These are phyloP conservation scores for Holcopasites calliopsidis DNA, from an alignment of 1,140 invertebrate genomes.

Conservation along the genomic window DNA sequence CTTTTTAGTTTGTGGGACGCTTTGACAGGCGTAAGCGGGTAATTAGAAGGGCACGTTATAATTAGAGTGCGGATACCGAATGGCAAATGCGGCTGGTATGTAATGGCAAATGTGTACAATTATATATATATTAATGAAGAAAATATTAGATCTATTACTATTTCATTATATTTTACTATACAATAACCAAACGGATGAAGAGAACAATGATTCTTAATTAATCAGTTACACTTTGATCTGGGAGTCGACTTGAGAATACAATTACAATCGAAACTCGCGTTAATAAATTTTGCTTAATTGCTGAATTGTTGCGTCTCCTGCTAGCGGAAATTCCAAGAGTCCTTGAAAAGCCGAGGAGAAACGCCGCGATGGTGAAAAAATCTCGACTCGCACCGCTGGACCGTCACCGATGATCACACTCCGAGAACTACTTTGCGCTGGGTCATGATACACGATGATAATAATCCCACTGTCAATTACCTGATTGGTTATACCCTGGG, in stretches of 20 bases:
- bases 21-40: background rate
- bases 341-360: slow-evolving; percentile 51
- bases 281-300: slow-evolving; percentile 26
- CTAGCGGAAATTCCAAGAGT: slow-evolving; percentile 13
- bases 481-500: slow-evolving; percentile 25
- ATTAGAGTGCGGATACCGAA: too few species aligned
- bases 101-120: background rate
- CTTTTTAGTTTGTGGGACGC: background rate
- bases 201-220: too few species aligned
- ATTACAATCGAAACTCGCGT: background rate
- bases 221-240: too few species aligned
- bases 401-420: slow-evolving; percentile 50
- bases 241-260: background rate
- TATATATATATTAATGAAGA: too few species aligned
- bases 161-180: too few species aligned
- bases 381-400: slow-evolving; percentile 54
- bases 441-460: slow-evolving; percentile 9
- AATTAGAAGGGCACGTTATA: too few species aligned
- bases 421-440: slow-evolving; percentile 6
- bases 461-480: slow-evolving; percentile 33
- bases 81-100: too few species aligned
- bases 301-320: background rate
- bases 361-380: slow-evolving; percentile 46
- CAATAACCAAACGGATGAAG: too few species aligned
- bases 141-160: too few species aligned